Evolutionary conservation across 1,140 invertebrate species (phyloP).

Genomic region (Drosophila sucinea): DNA sequence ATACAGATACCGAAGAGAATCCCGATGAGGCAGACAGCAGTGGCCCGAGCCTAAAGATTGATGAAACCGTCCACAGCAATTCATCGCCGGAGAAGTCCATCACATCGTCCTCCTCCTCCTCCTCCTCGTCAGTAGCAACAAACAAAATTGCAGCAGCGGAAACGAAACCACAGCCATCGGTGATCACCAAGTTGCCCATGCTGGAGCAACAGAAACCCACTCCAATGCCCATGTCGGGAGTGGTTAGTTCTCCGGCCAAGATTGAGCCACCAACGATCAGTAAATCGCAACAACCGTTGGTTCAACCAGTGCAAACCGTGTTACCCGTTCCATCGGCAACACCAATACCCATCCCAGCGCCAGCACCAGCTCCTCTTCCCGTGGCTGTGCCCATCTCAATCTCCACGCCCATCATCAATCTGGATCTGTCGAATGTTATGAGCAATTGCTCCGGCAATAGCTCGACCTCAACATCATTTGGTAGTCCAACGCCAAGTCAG

Average conservation of each 20-base stretch:
- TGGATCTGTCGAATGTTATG: slow-evolving; percentile 68
- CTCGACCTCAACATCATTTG: slow-evolving; percentile 50
- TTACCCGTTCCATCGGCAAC: slow-evolving; percentile 47
- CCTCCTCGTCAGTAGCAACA: slow-evolving; percentile 12
- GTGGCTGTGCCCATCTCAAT: slow-evolving; percentile 16
- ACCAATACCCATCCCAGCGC: neutral
- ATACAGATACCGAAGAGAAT: slow-evolving; percentile 93
- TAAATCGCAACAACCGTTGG: slow-evolving; percentile 69
- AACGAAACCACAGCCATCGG: slow-evolving; percentile 42
- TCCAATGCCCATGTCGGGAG: neutral
- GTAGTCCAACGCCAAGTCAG: slow-evolving; percentile 52
- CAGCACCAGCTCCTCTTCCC: slow-evolving; percentile 33
- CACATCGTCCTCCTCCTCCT: slow-evolving; percentile 26
- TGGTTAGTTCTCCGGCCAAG: slow-evolving; percentile 38
- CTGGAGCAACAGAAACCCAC: slow-evolving; percentile 36
- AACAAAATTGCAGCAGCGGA: neutral
- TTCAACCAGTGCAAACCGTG: slow-evolving; percentile 74
- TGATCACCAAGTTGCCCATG: slow-evolving; percentile 67
- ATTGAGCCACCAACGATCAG: slow-evolving; percentile 77
- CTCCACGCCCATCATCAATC: slow-evolving; percentile 59
- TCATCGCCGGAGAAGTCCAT: slow-evolving; percentile 41
- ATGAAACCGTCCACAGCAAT: slow-evolving; percentile 59
- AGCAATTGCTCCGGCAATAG: slow-evolving; percentile 73
- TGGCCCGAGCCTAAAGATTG: slow-evolving; percentile 75
- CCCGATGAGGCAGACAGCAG: slow-evolving; percentile 84